A percentile compares a stretch with the other conserved stretches of the same genome.
Evolutionary conservation across 2,888 invertebrate species (phyloP).

Genomic region (Oxyteleia sp.): DNA sequence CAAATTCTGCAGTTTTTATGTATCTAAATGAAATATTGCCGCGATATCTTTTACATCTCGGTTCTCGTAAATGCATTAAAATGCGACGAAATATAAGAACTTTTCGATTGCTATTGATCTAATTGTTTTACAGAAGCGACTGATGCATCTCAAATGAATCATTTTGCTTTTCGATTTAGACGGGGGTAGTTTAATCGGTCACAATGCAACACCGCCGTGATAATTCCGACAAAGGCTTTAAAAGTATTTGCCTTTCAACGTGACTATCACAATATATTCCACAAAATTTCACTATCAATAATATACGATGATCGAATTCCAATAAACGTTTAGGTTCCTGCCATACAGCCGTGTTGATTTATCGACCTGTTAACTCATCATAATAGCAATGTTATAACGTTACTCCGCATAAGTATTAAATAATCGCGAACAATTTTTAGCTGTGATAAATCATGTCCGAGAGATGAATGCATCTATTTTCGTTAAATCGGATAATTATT

Average conservation of each 20-base stretch:
- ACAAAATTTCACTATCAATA: constrained; percentile 42
- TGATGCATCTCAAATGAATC: not conserved
- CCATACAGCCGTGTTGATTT: constrained; percentile 28
- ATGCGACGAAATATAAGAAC: too few species aligned
- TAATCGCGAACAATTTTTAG: constrained; percentile 6
- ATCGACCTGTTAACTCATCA: constrained; percentile 43
- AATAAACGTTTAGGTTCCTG: constrained; percentile 40
- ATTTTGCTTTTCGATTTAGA: not conserved
- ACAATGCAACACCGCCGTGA: constrained; percentile 3
- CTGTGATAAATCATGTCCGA: too few species aligned
- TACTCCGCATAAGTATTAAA: constrained; percentile 15
- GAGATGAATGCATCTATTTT: too few species aligned
- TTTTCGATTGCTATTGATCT: not conserved
- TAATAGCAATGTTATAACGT: constrained; percentile 44
- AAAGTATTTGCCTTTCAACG: constrained; percentile 23
- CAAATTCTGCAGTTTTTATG: too few species aligned
- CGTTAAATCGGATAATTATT: too few species aligned
- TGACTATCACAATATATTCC: constrained; percentile 42
- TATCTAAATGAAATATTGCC: too few species aligned
- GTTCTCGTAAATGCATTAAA: too few species aligned
- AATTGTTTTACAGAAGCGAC: not conserved
- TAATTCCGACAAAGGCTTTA: constrained; percentile 23
- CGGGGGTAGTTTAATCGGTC: constrained; percentile 11
- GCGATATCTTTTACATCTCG: too few species aligned
- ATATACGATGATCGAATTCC: constrained; percentile 56